Evolutionary conservation across 1,140 invertebrate genomes (phyloP).

Genomic region (Hyposmocoma kahamanoa): DNA sequence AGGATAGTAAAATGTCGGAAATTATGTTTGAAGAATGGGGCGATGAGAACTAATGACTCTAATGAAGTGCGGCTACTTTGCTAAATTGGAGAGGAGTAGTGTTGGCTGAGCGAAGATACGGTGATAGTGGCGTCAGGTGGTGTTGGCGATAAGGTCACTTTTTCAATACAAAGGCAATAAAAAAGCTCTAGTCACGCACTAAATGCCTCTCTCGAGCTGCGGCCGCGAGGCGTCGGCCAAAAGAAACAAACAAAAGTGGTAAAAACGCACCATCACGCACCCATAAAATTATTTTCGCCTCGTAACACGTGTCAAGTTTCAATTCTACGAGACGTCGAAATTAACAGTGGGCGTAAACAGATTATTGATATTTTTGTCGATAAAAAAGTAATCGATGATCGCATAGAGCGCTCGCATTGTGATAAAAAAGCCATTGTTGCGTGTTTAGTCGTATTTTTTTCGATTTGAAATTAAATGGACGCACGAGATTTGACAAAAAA

Average conservation of each 20-base stretch:
- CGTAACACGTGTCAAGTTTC: conserved; percentile 70
- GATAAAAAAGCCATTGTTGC: conserved; percentile 57
- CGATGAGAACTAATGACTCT: conserved; percentile 33
- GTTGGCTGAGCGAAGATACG: conserved; percentile 27
- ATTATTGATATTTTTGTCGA: conserved; percentile 67
- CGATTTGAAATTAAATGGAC: conserved; percentile 45
- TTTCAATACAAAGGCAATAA: conserved; percentile 69
- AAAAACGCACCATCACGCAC: conserved; percentile 63
- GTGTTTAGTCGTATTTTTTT: conserved; percentile 44
- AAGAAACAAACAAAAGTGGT: conserved; percentile 65
- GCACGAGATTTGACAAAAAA: conserved; percentile 52
- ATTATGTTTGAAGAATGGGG: conserved; percentile 18
- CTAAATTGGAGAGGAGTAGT: conserved; percentile 52
- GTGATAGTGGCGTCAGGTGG: conserved; percentile 46
- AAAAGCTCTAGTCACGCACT: conserved; percentile 65
- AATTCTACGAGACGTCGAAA: conserved; percentile 66
- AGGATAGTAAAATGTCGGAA: conserved; percentile 28
- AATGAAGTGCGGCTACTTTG: conserved; percentile 20
- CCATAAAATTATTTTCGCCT: conserved; percentile 64
- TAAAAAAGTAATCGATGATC: conserved; percentile 72
- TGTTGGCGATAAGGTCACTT: conserved; percentile 43
- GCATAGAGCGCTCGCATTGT: conserved; percentile 44
- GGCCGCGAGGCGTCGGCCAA: conserved; percentile 50
- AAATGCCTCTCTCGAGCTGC: conserved; percentile 47
- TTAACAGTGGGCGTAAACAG: conserved; percentile 71